Evolutionary conservation across 1,140 invertebrate genomes (phyloP).

Genomic region (Lysiphlebus fabarum): DNA sequence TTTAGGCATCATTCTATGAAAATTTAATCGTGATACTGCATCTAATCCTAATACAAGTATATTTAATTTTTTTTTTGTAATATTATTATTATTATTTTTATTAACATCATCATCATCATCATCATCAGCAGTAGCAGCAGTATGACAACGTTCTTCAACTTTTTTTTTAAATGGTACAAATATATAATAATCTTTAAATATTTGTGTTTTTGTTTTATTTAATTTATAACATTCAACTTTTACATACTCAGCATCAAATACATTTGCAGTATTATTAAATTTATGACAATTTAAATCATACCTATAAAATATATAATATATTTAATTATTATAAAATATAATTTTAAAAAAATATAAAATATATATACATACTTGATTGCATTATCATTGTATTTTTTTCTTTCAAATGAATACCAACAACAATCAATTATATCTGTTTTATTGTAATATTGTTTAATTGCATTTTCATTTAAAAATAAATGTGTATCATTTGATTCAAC

Average conservation of each 20-base stretch:
- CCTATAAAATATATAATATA: slow-evolving; percentile 26
- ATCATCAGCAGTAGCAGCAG: too few species aligned
- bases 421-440: slow-evolving; percentile 55
- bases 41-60: slow-evolving; percentile 84
- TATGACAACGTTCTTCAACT: slow-evolving; percentile 38
- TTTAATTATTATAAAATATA: neutral
- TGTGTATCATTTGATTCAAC: slow-evolving; percentile 64
- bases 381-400: slow-evolving; percentile 52
- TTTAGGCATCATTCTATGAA: slow-evolving; percentile 75
- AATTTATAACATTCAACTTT: slow-evolving; percentile 58
- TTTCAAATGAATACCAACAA: slow-evolving; percentile 63
- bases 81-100: too few species aligned
- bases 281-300: slow-evolving; percentile 48
- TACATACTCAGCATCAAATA: slow-evolving; percentile 60
- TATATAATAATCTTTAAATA: slow-evolving; percentile 69
- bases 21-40: slow-evolving; percentile 80
- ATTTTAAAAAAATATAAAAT: too few species aligned
- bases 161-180: slow-evolving; percentile 60
- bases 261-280: slow-evolving; percentile 48
- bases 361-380: slow-evolving; percentile 38
- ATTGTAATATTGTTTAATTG: slow-evolving; percentile 55
- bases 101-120: too few species aligned
- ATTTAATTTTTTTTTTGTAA: slow-evolving; percentile 49
- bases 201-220: slow-evolving; percentile 37
- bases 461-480: slow-evolving; percentile 55